Evolutionary conservation across 2,113 vertebrate species (phyloP).

Genomic region (Hemiscyllium ocellatum): DNA sequence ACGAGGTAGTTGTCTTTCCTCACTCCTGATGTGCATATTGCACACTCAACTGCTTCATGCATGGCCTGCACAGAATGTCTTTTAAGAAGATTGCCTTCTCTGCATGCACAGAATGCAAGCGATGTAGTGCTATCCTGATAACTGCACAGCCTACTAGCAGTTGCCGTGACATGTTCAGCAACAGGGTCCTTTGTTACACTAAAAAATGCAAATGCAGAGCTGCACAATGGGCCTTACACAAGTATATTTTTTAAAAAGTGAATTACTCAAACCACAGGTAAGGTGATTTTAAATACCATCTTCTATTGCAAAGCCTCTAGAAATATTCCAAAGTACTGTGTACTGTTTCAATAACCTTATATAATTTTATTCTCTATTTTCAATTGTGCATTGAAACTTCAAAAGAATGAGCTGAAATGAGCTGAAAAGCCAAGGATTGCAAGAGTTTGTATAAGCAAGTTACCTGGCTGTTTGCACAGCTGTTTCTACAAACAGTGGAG

Average conservation of each 20-base stretch:
- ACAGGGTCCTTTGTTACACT: no score
- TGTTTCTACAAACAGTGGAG: no score
- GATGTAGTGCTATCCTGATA: not conserved
- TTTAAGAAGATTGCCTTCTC: not conserved
- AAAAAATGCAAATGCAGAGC: not conserved
- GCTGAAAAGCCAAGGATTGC: no score
- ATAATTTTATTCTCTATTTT: no score
- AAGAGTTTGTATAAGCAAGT: no score
- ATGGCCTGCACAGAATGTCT: not conserved
- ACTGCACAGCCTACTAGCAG: not conserved
- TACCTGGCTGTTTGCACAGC: no score
- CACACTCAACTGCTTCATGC: not conserved
- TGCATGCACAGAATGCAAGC: not conserved
- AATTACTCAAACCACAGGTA: not conserved
- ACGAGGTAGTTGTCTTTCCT: not conserved
- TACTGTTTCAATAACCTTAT: no score
- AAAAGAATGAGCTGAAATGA: no score
- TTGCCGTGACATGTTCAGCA: no score
- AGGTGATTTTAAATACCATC: not conserved
- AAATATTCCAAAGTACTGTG: no score
- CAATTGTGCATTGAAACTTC: no score
- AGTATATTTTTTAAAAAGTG: not conserved
- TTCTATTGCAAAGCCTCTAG: not conserved
- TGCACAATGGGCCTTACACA: not conserved
- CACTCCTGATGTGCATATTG: not conserved